Conservation (phyloP, 37 sponge, comb jelly and placozoan genomes). For the Beroe ovata region DNA sequence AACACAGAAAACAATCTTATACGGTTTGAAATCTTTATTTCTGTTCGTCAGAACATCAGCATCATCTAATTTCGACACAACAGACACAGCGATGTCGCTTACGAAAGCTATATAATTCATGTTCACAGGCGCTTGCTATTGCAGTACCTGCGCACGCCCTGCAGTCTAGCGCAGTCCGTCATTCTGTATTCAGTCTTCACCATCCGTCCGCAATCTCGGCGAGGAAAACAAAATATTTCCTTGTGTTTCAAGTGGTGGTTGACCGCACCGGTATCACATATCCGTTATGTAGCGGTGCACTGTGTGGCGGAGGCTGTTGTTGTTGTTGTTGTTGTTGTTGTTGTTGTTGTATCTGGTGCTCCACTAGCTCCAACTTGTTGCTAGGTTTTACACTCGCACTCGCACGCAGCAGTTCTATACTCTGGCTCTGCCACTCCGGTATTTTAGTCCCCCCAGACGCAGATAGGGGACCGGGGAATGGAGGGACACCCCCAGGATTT, state of each 20-base stretch:
- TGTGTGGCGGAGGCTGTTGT: no score
- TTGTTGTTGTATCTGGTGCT: not conserved
- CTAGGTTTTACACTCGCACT: not conserved
- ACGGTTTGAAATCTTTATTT: no score
- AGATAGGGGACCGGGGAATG: not conserved
- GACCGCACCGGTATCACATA: slow-evolving; percentile 12
- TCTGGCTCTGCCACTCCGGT: slow-evolving; percentile 62
- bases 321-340: not conserved
- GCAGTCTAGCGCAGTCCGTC: no score
- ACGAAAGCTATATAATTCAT: no score
- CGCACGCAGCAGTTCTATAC: slow-evolving; percentile 48
- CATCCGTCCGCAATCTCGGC: no score
- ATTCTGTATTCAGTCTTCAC: no score
- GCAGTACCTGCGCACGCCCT: no score
- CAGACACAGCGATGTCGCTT: no score
- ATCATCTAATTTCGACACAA: no score
- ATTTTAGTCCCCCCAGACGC: not conserved
- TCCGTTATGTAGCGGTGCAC: not conserved
- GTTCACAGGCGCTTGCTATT: no score
- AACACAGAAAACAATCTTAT: no score
- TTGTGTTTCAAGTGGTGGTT: slow-evolving; percentile 42
- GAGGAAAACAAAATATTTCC: slow-evolving; percentile 30
- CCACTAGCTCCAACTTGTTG: not conserved
- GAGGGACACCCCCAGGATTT: not conserved
- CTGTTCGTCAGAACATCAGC: no score